Evolutionary conservation across 1,140 invertebrate species (phyloP).

Genomic region (Drosophila kurseongensis): DNA sequence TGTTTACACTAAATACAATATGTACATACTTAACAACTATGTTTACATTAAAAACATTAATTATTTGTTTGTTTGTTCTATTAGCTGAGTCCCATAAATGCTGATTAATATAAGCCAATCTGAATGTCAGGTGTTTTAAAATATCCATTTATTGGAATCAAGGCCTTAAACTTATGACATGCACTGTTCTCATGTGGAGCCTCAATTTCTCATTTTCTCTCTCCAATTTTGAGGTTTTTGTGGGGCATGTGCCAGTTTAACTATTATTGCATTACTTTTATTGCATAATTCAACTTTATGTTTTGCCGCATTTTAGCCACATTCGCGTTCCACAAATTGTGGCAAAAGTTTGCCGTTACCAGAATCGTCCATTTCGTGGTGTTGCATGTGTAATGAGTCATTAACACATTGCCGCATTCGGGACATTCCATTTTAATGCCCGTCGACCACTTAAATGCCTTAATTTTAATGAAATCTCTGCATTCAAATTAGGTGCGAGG

Average conservation of each 20-base stretch:
- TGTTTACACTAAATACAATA: not conserved
- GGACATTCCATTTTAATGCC: conserved; percentile 46
- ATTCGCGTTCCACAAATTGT: conserved; percentile 75
- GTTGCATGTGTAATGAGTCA: conserved; percentile 82
- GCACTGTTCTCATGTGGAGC: conserved; percentile 5
- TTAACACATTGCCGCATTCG: conserved; percentile 69
- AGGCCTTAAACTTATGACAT: not conserved
- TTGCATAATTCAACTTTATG: conserved; percentile 76
- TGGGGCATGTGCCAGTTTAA: conserved; percentile 50
- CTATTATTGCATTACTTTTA: conserved; percentile 74
- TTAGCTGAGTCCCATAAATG: too few relatives aligned
- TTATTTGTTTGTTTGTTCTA: not conserved
- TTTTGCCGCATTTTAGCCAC: conserved; percentile 77
- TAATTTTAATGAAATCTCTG: conserved; percentile 60
- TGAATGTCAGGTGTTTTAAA: not conserved
- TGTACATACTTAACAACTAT: not conserved
- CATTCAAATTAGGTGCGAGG: conserved; percentile 72
- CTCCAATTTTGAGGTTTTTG: conserved; percentile 8
- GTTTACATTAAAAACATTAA: not conserved
- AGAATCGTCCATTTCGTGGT: conserved; percentile 40
- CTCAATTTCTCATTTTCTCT: not conserved
- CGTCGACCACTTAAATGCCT: conserved; percentile 41
- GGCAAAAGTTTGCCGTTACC: conserved; percentile 46
- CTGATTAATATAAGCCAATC: too few relatives aligned
- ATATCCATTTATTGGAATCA: not conserved